Conservation (phyloP, 2,797 vertebrate species). For the Falco concolor region DNA sequence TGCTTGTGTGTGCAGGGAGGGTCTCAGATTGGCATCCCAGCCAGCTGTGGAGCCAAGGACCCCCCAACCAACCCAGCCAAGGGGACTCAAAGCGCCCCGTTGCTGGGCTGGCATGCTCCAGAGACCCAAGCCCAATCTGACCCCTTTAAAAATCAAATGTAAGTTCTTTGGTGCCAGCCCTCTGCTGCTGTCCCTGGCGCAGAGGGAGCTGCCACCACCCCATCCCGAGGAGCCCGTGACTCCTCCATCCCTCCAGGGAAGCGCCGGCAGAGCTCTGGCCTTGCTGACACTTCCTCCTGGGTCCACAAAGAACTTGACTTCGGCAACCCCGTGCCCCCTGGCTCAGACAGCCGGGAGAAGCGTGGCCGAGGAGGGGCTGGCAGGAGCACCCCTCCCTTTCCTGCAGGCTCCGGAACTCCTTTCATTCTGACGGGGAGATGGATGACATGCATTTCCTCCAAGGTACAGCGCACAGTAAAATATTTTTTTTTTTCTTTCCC, state of each 20-base stretch:
- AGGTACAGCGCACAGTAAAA: not conserved
- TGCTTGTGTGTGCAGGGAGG: not conserved
- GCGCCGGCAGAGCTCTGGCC: not conserved
- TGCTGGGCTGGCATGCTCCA: not conserved
- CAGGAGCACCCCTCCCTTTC: not conserved
- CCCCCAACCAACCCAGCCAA: not conserved
- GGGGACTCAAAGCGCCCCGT: not conserved
- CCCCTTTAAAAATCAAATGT: not conserved
- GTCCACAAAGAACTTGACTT: not conserved
- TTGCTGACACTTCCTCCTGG: not conserved
- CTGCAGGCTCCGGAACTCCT: not conserved
- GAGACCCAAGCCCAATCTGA: not conserved
- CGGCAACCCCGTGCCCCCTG: not conserved
- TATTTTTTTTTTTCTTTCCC: fast-evolving
- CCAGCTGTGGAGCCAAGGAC: not conserved
- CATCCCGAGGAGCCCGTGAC: not conserved
- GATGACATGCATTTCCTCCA: not conserved
- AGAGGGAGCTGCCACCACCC: not conserved
- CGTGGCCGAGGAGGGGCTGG: not conserved
- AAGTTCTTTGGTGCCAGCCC: not conserved
- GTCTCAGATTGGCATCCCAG: fast-evolving
- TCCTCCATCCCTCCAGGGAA: not conserved
- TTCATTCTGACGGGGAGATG: not conserved
- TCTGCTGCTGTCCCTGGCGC: not conserved
- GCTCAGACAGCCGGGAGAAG: too few relatives aligned